Conservation (phyloP, 2,888 invertebrate genomes). For the Halocaridina rubra region DNA sequence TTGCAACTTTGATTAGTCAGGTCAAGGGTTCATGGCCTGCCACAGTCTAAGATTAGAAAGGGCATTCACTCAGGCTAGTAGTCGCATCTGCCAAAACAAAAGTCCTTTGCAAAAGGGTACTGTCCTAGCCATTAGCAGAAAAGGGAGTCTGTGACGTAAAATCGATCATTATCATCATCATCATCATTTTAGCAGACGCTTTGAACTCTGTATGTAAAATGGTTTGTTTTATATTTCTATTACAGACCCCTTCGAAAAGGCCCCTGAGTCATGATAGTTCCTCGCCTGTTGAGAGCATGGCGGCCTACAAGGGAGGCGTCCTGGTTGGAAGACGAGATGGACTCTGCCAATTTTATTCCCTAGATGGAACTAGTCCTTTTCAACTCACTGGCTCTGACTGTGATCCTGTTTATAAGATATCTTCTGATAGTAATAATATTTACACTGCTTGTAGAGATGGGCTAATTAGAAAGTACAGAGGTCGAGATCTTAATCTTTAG, state of each 20-base stretch:
- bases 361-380: slow-evolving; percentile 68
- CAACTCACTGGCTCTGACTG: slow-evolving; percentile 79
- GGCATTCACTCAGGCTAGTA: too few relatives aligned
- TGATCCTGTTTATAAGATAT: slow-evolving; percentile 77
- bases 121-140: too few relatives aligned
- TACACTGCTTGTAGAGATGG: slow-evolving; percentile 77
- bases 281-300: slow-evolving; percentile 73
- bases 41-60: too few relatives aligned
- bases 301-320: slow-evolving; percentile 72
- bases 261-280: slow-evolving; percentile 72
- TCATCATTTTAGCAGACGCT: too few relatives aligned
- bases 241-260: slow-evolving; percentile 65
- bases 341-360: slow-evolving; percentile 73
- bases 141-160: too few relatives aligned
- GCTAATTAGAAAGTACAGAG: slow-evolving; percentile 74
- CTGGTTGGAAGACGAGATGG: slow-evolving; percentile 76
- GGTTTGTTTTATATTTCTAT: too few relatives aligned
- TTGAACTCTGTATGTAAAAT: too few relatives aligned
- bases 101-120: too few relatives aligned
- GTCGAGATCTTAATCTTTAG: slow-evolving; percentile 1
- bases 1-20: too few relatives aligned
- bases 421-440: slow-evolving; percentile 73
- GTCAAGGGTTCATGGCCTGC: too few relatives aligned
- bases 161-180: too few relatives aligned
- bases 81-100: too few relatives aligned